These are phyloP conservation scores for Syncerus caffer DNA, from an alignment of 2,797 vertebrate genomes.

Conservation along the genomic window DNA sequence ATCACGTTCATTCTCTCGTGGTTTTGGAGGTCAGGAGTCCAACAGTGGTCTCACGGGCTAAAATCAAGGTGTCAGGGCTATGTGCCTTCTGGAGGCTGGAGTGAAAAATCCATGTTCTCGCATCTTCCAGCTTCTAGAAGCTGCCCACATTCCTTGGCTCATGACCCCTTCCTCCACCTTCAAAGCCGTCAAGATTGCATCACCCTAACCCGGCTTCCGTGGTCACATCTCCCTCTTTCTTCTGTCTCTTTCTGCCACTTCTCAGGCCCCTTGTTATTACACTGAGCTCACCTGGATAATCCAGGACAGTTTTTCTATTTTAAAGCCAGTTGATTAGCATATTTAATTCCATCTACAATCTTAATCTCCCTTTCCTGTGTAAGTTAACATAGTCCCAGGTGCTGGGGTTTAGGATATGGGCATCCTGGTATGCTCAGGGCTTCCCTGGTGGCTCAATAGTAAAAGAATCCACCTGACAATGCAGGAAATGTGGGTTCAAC, in stretches of 20 bases:
- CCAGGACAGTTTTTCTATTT: not conserved
- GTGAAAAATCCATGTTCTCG: not conserved
- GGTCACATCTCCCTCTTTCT: not conserved
- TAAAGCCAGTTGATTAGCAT: not conserved
- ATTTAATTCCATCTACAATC: not conserved
- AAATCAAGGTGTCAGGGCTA: not conserved
- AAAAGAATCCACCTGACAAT: not conserved
- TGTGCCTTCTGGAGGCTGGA: fast-evolving
- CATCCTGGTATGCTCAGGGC: not conserved
- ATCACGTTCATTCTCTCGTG: fast-evolving
- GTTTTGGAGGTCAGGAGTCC: not conserved
- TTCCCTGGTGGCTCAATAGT: not conserved
- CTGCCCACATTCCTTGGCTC: not conserved
- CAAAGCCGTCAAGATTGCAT: not conserved
- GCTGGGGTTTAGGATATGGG: not conserved
- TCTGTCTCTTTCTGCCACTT: not conserved
- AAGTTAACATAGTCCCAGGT: not conserved
- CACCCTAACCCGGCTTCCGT: not conserved
- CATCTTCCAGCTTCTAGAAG: not conserved
- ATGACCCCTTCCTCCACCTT: not conserved
- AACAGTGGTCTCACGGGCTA: fast-evolving
- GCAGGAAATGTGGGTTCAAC: not conserved
- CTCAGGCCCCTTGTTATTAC: not conserved
- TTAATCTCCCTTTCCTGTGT: not conserved
- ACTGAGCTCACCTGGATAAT: not conserved